A percentile compares a stretch with the other conserved stretches of the same genome.
phyloP scores from a whole-genome alignment of 2,888 invertebrate genomes.

The Diachrysia chrysitis region DNA sequence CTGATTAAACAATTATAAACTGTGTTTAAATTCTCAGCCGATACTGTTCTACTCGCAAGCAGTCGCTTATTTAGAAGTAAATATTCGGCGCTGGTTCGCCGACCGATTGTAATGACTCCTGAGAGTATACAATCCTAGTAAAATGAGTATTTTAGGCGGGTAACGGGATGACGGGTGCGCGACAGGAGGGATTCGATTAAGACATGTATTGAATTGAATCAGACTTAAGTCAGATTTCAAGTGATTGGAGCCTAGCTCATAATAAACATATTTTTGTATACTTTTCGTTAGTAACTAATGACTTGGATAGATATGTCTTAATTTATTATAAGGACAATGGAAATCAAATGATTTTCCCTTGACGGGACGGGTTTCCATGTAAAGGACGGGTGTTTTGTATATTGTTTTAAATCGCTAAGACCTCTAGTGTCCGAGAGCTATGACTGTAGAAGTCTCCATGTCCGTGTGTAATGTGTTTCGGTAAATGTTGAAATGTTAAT shows the following conservation, averaged over 20 bases:
- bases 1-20: neutral
- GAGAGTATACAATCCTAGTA: slow-evolving; percentile 15
- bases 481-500: slow-evolving; percentile 36
- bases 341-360: slow-evolving; percentile 11
- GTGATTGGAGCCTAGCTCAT: slow-evolving; percentile 45
- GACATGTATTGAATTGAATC: neutral
- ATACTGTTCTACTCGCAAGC: neutral
- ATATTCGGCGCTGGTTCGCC: slow-evolving; percentile 45
- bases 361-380: slow-evolving; percentile 2
- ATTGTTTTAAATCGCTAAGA: slow-evolving; percentile 16
- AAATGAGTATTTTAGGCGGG: slow-evolving; percentile 20
- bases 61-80: slow-evolving; percentile 12
- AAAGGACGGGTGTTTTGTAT: neutral
- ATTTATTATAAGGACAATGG: slow-evolving; percentile 29
- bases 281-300: slow-evolving; percentile 5
- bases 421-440: slow-evolving; percentile 49
- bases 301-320: slow-evolving; percentile 29
- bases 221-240: slow-evolving; percentile 29
- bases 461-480: slow-evolving; percentile 22
- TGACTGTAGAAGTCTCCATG: slow-evolving; percentile 12
- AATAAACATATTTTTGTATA: slow-evolving; percentile 45
- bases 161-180: neutral
- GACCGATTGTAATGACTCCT: slow-evolving; percentile 20
- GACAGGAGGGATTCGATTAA: too few relatives aligned
- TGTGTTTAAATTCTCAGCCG: neutral